Conservation (phyloP, 2,113 vertebrate species). For the Amphiprion ocellaris region DNA sequence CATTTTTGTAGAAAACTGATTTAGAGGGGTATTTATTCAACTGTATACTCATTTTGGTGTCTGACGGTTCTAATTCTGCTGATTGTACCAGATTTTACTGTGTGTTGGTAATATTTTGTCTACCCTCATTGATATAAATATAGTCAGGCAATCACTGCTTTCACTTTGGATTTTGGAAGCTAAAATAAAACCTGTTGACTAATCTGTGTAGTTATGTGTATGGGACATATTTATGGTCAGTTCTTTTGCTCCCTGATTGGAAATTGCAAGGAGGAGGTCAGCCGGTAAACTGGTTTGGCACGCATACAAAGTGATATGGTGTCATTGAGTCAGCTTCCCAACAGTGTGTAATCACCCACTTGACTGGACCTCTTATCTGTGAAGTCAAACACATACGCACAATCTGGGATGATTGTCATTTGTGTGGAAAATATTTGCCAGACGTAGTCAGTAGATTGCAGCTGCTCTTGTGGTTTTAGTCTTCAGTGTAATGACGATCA, state of each 20-base stretch:
- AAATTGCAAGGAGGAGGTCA: slow-evolving; percentile 33
- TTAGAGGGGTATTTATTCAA: too few species aligned
- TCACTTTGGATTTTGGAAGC: too few species aligned
- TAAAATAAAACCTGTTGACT: too few species aligned
- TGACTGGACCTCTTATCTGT: slow-evolving; percentile 35
- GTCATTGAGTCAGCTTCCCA: slow-evolving; percentile 37
- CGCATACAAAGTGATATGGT: not conserved
- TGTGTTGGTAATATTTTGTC: too few species aligned
- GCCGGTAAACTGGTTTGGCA: slow-evolving; percentile 1
- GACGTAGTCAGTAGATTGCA: slow-evolving; percentile 22
- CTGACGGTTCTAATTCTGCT: too few species aligned
- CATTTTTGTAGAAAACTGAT: too few species aligned
- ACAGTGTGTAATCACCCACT: slow-evolving; percentile 21
- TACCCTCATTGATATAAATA: too few species aligned
- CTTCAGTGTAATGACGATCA: not conserved
- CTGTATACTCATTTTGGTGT: too few species aligned
- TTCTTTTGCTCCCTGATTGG: not conserved
- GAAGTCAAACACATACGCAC: not conserved
- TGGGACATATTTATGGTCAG: not conserved
- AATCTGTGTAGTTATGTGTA: not conserved
- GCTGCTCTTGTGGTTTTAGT: slow-evolving; percentile 19
- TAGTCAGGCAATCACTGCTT: too few species aligned
- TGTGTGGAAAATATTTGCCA: slow-evolving; percentile 23
- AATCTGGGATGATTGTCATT: slow-evolving; percentile 26
- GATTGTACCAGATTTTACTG: too few species aligned